These are phyloP conservation scores for Corythornis vintsioides DNA, from an alignment of 2,113 vertebrate species.

Conservation along the genomic window DNA sequence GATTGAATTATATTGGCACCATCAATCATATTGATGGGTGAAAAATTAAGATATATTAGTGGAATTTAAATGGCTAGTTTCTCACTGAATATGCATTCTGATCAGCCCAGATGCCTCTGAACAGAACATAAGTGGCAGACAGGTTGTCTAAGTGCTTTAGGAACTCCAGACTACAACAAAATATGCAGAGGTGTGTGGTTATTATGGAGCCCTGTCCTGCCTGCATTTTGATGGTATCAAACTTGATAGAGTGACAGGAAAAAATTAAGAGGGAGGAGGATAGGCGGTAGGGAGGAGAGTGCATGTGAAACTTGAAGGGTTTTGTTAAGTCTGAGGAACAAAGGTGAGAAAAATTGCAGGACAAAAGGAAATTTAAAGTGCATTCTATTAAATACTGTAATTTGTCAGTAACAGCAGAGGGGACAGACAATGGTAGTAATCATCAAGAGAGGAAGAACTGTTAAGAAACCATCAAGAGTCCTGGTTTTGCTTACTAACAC, in stretches of 20 bases:
- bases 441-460: background rate
- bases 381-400: background rate
- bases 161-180: background rate
- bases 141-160: background rate
- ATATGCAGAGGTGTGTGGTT: background rate
- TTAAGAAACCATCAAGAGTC: background rate
- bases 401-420: background rate
- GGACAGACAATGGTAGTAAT: background rate
- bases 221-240: background rate
- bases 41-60: constrained; percentile 71
- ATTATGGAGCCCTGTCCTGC: rapidly evolving
- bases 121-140: background rate
- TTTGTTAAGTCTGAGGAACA: background rate
- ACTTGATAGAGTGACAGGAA: background rate
- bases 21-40: constrained; percentile 21
- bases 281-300: background rate
- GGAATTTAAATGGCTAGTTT: constrained; percentile 29
- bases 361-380: background rate
- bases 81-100: constrained; percentile 32
- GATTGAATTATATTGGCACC: constrained; percentile 59
- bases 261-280: background rate
- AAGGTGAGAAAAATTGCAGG: background rate
- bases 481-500: background rate
- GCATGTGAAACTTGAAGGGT: background rate
- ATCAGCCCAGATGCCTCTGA: constrained; percentile 19